Evolutionary conservation across 2,113 vertebrate genomes (phyloP).

Genomic region (Anguilla rostrata): DNA sequence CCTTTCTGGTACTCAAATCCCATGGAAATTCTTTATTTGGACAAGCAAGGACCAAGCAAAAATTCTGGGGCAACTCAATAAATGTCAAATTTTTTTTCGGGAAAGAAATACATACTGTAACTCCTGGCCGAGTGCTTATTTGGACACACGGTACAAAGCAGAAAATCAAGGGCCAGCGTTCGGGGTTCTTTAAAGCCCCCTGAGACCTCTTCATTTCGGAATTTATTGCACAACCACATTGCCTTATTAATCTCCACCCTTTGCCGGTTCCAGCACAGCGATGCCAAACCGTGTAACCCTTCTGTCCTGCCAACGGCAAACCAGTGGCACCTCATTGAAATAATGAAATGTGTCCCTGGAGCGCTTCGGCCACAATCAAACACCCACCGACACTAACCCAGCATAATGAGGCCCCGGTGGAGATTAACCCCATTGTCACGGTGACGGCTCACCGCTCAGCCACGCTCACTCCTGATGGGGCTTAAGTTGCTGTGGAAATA

Average conservation of each 20-base stretch:
- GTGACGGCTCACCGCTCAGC: no score
- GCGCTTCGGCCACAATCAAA: not conserved
- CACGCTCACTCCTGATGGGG: not conserved
- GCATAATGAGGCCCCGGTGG: not conserved
- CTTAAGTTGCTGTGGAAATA: conserved; percentile 37
- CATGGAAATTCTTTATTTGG: not conserved
- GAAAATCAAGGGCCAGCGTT: no score
- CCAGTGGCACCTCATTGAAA: not conserved
- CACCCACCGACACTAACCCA: not conserved
- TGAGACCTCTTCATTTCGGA: no score
- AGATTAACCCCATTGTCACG: not conserved
- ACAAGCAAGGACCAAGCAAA: not conserved
- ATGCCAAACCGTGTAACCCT: no score
- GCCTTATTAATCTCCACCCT: no score
- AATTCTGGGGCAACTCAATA: not conserved
- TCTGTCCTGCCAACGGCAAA: not conserved
- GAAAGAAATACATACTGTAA: no score
- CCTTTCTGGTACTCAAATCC: no score
- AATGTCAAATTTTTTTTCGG: no score
- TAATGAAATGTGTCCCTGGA: conserved; percentile 15
- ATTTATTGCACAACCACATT: no score
- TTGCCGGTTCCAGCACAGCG: not conserved
- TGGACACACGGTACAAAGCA: no score
- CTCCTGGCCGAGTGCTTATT: no score
- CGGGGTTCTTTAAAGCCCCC: no score